Evolutionary conservation across 2,888 invertebrate species (phyloP).

Genomic region (Odontothrips loti): DNA sequence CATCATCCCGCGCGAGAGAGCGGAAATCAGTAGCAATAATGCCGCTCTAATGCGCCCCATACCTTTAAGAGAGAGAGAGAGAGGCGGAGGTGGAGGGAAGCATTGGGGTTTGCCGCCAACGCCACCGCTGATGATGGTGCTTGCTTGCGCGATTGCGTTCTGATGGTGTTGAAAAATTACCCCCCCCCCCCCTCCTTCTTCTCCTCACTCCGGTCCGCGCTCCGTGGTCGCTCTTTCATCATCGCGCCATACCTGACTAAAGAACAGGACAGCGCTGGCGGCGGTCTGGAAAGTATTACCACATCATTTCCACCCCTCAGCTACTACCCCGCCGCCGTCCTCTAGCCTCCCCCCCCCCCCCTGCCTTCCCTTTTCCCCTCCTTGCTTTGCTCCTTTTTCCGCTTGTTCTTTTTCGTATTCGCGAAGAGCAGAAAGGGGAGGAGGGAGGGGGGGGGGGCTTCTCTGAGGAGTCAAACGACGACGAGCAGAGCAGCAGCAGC

Average conservation of each 20-base stretch:
- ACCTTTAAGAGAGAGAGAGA: too few species aligned
- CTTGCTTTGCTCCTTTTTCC: not conserved
- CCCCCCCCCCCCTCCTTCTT: not conserved
- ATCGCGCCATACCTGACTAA: not conserved
- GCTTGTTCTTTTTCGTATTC: not conserved
- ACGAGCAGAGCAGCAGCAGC: too few species aligned
- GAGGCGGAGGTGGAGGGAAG: too few species aligned
- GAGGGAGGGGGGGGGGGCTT: too few species aligned
- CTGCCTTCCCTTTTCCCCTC: not conserved
- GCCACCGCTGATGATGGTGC: too few species aligned
- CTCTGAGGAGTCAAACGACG: too few species aligned
- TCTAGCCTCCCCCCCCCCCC: too few species aligned
- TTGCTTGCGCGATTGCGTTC: not conserved
- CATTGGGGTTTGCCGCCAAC: too few species aligned
- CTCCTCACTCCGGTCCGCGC: not conserved
- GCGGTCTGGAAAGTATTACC: not conserved
- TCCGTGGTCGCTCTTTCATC: not conserved
- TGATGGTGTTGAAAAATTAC: constrained; percentile 13
- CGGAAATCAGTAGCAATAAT: too few species aligned
- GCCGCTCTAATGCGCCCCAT: too few species aligned
- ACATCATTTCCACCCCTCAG: not conserved
- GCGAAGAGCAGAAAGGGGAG: too few species aligned
- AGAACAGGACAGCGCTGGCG: not conserved
- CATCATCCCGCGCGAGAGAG: too few species aligned
- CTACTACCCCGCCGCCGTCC: not conserved